These are phyloP conservation scores for Osmerus mordax DNA, from an alignment of 2,113 vertebrate species.

Conservation along the genomic window DNA sequence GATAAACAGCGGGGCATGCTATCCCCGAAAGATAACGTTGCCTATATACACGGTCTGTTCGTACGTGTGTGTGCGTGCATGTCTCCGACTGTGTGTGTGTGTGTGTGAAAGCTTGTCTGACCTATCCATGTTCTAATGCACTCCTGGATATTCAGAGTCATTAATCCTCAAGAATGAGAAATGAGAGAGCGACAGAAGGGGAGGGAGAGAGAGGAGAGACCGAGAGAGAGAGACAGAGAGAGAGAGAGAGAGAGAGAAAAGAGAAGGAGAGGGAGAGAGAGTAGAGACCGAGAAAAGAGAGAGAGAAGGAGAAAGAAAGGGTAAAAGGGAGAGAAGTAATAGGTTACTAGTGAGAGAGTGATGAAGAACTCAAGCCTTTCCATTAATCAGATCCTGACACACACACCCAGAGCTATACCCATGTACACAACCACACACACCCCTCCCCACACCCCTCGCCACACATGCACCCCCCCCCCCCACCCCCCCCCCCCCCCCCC, in stretches of 20 bases:
- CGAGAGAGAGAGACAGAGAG: no score
- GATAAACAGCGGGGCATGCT: neutral
- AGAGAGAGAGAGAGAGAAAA: no score
- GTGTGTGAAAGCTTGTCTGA: neutral
- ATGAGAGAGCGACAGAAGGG: neutral
- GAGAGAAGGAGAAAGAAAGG: neutral
- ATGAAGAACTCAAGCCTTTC: conserved; percentile 1
- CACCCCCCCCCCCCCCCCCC: neutral
- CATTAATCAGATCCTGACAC: conserved; percentile 6
- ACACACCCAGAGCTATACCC: neutral
- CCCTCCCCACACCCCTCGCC: neutral
- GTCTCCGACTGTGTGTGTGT: neutral
- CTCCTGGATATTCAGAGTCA: conserved; percentile 1
- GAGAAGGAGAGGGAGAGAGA: no score
- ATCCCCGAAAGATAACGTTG: neutral
- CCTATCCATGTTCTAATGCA: neutral
- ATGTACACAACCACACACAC: conserved; percentile 3
- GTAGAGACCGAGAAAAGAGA: no score
- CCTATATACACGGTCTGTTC: neutral
- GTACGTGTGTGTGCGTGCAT: neutral
- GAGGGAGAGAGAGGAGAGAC: neutral
- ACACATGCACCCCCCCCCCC: neutral
- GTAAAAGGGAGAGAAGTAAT: neutral
- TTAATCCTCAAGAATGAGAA: neutral
- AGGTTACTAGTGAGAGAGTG: neutral